phyloP scores from a whole-genome alignment of 2,888 invertebrate species.

The Folsomia manolachei region DNA sequence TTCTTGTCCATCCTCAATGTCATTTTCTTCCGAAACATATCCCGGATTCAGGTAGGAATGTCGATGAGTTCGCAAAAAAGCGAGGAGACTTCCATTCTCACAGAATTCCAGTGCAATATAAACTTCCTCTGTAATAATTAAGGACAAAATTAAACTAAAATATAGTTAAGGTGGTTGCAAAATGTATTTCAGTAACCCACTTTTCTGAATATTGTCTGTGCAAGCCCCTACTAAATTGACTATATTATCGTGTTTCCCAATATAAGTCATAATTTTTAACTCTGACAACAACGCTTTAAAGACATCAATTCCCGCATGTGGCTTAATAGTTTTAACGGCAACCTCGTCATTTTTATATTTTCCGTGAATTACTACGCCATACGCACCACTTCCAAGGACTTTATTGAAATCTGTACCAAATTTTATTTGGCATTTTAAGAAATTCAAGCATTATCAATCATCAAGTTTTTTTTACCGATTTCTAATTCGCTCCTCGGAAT shows the following conservation, averaged over 20 bases:
- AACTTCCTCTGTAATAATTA: constrained; percentile 31
- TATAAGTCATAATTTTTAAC: constrained; percentile 23
- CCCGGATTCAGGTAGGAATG: constrained; percentile 31
- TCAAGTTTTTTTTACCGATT: constrained; percentile 23
- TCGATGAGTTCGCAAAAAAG: constrained; percentile 27
- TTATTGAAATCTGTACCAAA: constrained; percentile 21
- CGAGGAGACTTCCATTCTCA: constrained; percentile 28
- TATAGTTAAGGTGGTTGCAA: background rate
- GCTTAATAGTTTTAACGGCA: constrained; percentile 38
- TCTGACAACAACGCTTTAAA: constrained; percentile 36
- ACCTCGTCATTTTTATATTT: constrained; percentile 28
- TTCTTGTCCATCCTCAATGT: too few relatives aligned
- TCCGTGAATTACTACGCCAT: constrained; percentile 33
- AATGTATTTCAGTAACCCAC: background rate
- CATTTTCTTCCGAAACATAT: constrained; percentile 25
- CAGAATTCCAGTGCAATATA: constrained; percentile 34
- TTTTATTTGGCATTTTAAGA: background rate
- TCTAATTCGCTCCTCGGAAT: constrained; percentile 27
- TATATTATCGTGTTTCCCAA: constrained; percentile 20
- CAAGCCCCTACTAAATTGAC: constrained; percentile 23
- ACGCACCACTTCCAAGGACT: constrained; percentile 32
- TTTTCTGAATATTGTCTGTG: constrained; percentile 13
- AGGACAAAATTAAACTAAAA: background rate
- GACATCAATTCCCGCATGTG: constrained; percentile 19
- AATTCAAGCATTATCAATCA: background rate